Evolutionary conservation across 2,113 vertebrate genomes (phyloP), one percentile per base, ranked within the genome.

Genomic region (Pseudopipra pipra): DNA sequence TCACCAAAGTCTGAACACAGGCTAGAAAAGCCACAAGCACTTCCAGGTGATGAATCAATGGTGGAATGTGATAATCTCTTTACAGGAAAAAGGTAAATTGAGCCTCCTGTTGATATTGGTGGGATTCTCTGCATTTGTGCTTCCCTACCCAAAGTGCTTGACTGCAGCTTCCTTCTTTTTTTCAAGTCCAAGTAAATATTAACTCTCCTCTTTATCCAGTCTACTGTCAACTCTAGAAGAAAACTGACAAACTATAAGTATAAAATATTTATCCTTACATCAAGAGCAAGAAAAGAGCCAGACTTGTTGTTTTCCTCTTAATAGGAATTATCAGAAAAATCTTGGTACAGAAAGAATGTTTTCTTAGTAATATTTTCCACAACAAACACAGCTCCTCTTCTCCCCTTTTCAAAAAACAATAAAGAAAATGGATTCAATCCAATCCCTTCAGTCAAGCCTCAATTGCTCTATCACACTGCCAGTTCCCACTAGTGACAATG

Each of bases 261-360:
- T 85, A 93, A 93, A 91, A 81, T 88, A 84, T 37, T 75, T 88
- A 76, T 87, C 46, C 39, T 43, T 85, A 72, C 22, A 94, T 73
- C 66, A 88, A 54, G 8, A 90, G 49, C 44, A 90, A 93, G 56
- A 86, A 90, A 90, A 75, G 20, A 43, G 58, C 5, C 75, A 91
- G 67, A 56, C 11, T 87, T 79, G 25, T 77, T 67, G 9, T 75
- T 41, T 46, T 93, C 37, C 16, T 18, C 51, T 55, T 61, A 78
- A 56, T 2, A 31, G n/a, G 33, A 92, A 81, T 72, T 86, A 88
- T 81, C 61, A 61, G 43, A 85, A n/a, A 80, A 33, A 31, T 85
- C 71, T 63, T 47, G 7, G 19, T 93, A 76, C 14, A 66, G 62
- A 89, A 92, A 63, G 11, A 71, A 73, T 55, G 43, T 47, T 72